Evolutionary conservation across 1,140 invertebrate species (phyloP).

Genomic region (Caenorhabditis remanei): DNA sequence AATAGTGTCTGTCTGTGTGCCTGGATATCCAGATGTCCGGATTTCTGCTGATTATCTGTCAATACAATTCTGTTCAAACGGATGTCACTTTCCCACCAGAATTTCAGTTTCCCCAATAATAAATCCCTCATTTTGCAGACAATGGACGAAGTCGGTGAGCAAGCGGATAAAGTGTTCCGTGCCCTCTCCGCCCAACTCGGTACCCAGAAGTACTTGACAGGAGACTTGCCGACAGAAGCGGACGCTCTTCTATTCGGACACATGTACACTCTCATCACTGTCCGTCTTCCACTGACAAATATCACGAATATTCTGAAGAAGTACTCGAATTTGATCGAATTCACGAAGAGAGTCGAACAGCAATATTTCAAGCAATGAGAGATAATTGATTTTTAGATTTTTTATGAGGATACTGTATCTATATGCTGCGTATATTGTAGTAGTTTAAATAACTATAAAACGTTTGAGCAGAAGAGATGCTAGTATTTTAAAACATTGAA

Average conservation of each 20-base stretch:
- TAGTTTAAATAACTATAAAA: background rate
- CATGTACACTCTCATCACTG: constrained; percentile 91
- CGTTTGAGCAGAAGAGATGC: no score
- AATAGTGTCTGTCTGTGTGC: no score
- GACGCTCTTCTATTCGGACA: constrained; percentile 97
- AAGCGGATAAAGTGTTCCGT: constrained; percentile 68
- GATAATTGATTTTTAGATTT: background rate
- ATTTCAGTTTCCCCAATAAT: background rate
- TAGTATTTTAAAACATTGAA: no score
- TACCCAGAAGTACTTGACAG: constrained; percentile 65
- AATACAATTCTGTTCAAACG: no score
- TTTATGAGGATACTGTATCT: background rate
- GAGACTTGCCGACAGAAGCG: constrained; percentile 82
- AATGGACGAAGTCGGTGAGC: constrained; percentile 62
- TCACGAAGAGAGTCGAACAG: constrained; percentile 85
- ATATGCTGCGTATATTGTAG: background rate
- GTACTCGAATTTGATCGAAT: constrained; percentile 84
- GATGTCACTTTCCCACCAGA: no score
- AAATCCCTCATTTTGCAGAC: constrained; percentile 36
- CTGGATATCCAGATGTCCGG: no score
- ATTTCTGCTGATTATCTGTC: no score
- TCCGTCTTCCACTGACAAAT: constrained; percentile 84
- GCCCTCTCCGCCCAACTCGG: constrained; percentile 72
- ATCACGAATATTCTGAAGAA: constrained; percentile 84
- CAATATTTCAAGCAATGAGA: constrained; percentile 82